phyloP scores from a whole-genome alignment of 2,797 vertebrate species.

The Cyprinodon diabolis region DNA sequence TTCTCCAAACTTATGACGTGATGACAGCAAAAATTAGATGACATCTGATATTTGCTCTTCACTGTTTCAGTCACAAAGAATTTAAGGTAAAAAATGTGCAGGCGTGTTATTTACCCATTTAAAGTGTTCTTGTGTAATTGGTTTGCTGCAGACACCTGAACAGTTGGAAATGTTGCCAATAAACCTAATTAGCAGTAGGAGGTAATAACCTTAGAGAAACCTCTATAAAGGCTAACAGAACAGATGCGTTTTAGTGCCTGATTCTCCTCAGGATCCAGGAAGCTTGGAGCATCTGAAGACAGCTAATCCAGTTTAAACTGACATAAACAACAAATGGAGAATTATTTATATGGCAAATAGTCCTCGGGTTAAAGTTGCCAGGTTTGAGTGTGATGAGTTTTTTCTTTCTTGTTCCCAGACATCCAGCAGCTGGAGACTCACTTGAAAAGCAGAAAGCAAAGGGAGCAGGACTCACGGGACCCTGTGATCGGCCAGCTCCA shows the following conservation, averaged over 20 bases:
- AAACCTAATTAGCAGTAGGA: neutral
- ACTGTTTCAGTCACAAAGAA: too few relatives aligned
- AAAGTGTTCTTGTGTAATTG: neutral
- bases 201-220: too few relatives aligned
- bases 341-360: neutral
- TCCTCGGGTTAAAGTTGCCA: neutral
- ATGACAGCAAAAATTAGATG: too few relatives aligned
- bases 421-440: slow-evolving; percentile 94
- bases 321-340: neutral
- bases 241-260: too few relatives aligned
- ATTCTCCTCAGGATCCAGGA: neutral
- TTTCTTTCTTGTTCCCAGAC: slow-evolving; percentile 70
- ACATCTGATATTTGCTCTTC: too few relatives aligned
- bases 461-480: slow-evolving; percentile 90
- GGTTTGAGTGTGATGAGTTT: neutral
- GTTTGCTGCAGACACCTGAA: neutral
- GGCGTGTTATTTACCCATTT: neutral
- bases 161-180: neutral
- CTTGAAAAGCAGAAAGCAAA: slow-evolving; percentile 87
- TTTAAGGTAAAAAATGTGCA: neutral
- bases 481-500: slow-evolving; percentile 89
- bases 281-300: neutral
- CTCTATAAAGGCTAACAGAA: neutral
- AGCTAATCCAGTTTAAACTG: neutral
- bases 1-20: neutral